These are phyloP conservation scores for Leucoraja ocellata DNA, from an alignment of 2,797 vertebrate genomes.

Conservation along the genomic window DNA sequence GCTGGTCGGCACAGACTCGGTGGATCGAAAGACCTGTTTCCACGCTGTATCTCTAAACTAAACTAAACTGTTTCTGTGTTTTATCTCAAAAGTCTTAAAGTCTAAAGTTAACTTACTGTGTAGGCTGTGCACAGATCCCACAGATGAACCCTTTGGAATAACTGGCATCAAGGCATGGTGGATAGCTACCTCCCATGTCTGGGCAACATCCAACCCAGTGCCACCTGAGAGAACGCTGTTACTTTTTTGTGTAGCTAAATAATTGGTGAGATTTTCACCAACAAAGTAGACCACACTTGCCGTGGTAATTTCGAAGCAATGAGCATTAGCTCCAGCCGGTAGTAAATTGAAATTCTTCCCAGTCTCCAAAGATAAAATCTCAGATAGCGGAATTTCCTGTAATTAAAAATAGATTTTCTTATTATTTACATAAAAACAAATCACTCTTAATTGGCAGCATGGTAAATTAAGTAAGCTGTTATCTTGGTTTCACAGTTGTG, in stretches of 20 bases:
- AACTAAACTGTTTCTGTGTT: too few species aligned
- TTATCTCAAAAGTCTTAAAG: neutral
- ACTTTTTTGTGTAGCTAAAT: conserved; percentile 54
- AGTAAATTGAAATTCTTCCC: conserved; percentile 72
- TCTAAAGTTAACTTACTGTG: conserved; percentile 71
- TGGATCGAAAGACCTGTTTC: too few species aligned
- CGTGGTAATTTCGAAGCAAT: conserved; percentile 92
- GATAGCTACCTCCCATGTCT: conserved; percentile 93
- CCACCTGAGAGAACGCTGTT: conserved; percentile 72
- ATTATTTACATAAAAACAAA: neutral
- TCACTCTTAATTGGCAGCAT: neutral
- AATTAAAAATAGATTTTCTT: conserved; percentile 42
- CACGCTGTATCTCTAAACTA: too few species aligned
- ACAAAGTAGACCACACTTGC: conserved; percentile 81
- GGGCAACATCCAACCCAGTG: conserved; percentile 74
- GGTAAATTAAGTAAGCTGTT: neutral
- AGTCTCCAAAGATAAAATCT: conserved; percentile 83
- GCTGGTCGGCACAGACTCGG: too few species aligned
- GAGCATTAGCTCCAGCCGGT: conserved; percentile 72
- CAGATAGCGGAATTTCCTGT: conserved; percentile 92
- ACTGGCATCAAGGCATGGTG: conserved; percentile 92
- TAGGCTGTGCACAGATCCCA: conserved; percentile 61
- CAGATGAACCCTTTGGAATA: conserved; percentile 75
- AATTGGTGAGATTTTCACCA: conserved; percentile 71
- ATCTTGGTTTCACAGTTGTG: neutral